These are phyloP conservation scores for Nothobranchius furzeri DNA, from an alignment of 2,113 vertebrate genomes.

Conservation along the genomic window DNA sequence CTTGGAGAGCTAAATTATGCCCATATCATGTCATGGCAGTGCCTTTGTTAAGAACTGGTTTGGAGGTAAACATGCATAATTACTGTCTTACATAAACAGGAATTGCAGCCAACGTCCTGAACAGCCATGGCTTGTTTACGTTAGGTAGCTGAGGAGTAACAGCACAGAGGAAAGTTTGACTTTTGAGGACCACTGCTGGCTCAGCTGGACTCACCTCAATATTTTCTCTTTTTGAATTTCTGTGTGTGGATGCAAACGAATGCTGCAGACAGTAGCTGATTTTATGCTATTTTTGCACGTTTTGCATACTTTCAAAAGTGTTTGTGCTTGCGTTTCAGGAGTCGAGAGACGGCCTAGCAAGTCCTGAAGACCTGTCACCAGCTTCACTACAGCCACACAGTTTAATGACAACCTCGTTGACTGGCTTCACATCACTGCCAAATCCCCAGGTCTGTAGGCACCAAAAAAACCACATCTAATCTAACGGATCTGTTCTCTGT, in stretches of 20 bases:
- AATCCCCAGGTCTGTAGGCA: slow-evolving; percentile 68
- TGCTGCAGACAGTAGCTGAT: slow-evolving; percentile 9
- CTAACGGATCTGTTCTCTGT: background rate
- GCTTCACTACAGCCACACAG: slow-evolving; percentile 71
- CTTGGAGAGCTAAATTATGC: slow-evolving; percentile 2
- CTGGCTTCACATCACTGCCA: slow-evolving; percentile 65
- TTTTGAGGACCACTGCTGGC: slow-evolving; percentile 12
- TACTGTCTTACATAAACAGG: slow-evolving; percentile 33
- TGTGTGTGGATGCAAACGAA: background rate
- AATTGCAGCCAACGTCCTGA: slow-evolving; percentile 28
- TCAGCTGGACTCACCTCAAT: slow-evolving; percentile 13
- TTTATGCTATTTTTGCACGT: slow-evolving; percentile 16
- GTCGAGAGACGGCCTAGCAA: slow-evolving; percentile 75
- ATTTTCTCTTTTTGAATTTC: background rate
- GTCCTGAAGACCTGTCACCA: slow-evolving; percentile 72
- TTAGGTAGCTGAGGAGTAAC: background rate
- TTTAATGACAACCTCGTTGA: slow-evolving; percentile 71
- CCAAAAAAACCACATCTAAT: slow-evolving; percentile 2
- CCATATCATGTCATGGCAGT: background rate
- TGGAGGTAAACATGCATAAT: slow-evolving; percentile 33
- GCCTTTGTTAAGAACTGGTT: slow-evolving; percentile 13
- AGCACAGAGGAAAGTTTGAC: slow-evolving; percentile 21
- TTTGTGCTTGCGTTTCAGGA: slow-evolving; percentile 66
- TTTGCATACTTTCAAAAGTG: background rate
- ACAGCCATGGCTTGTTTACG: slow-evolving; percentile 26